Conservation (phyloP, 2,888 invertebrate species). For the Cantharis rufa region DNA sequence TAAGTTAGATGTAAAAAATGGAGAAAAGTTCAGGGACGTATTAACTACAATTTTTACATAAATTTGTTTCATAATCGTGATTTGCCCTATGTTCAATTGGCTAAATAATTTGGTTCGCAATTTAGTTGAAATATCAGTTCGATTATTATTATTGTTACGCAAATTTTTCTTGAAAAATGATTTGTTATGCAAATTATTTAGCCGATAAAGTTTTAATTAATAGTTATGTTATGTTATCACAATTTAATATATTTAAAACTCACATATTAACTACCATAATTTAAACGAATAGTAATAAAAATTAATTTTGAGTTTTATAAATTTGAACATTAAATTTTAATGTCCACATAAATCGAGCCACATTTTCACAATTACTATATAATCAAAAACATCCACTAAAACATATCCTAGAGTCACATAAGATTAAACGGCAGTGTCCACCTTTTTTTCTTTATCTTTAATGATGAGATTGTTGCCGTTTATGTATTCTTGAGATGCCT, state of each 20-base stretch:
- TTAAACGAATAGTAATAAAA: neutral
- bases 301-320: neutral
- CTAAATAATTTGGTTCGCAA: neutral
- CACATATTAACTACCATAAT: neutral
- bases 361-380: constrained; percentile 14
- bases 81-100: neutral
- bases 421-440: constrained; percentile 63
- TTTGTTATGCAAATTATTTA: neutral
- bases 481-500: constrained; percentile 63
- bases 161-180: neutral
- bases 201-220: neutral
- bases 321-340: neutral
- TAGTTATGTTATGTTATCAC: constrained; percentile 2
- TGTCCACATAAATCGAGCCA: neutral
- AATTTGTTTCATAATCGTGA: neutral
- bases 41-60: neutral
- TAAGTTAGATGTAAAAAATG: neutral
- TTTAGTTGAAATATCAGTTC: neutral
- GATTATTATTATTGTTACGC: neutral
- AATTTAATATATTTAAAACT: constrained; percentile 3
- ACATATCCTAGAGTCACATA: constrained; percentile 11
- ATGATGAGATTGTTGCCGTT: constrained; percentile 61
- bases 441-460: constrained; percentile 62
- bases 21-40: neutral
- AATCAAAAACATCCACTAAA: constrained; percentile 25